A percentile compares a stretch with the other conserved stretches of the same genome.
These are phyloP conservation scores for Adineta ricciae DNA, from an alignment of 2,888 invertebrate genomes.

Conservation along the genomic window DNA sequence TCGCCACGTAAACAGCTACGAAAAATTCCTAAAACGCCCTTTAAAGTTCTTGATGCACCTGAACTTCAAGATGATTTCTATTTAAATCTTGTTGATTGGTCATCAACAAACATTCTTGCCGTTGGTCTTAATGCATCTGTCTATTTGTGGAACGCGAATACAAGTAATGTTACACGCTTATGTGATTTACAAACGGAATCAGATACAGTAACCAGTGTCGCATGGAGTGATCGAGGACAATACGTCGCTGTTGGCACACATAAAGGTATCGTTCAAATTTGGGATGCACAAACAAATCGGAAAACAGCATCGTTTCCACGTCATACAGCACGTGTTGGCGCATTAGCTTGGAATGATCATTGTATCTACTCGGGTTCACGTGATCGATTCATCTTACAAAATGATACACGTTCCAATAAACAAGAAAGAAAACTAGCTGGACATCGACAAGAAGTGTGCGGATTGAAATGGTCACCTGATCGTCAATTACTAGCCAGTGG, in stretches of 20 bases:
- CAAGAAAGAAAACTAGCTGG: constrained; percentile 55
- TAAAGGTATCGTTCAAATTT: constrained; percentile 73
- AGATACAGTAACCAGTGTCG: constrained; percentile 91
- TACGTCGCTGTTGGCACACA: constrained; percentile 93
- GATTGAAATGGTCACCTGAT: constrained; percentile 95
- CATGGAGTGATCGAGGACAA: constrained; percentile 94
- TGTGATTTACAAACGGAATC: constrained; percentile 80
- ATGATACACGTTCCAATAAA: constrained; percentile 67
- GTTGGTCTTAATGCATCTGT: constrained; percentile 95
- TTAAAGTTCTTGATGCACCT: constrained; percentile 89
- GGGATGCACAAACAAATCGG: constrained; percentile 89
- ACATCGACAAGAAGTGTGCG: constrained; percentile 89
- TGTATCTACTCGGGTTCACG: constrained; percentile 85
- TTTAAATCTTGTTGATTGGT: constrained; percentile 97
- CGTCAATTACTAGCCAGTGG: constrained; percentile 92
- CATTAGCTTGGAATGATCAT: constrained; percentile 93
- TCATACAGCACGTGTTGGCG: constrained; percentile 70
- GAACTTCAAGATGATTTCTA: constrained; percentile 98
- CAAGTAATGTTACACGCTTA: constrained; percentile 83
- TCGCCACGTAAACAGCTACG: constrained; percentile 72
- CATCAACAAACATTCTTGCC: constrained; percentile 90
- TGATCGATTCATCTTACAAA: constrained; percentile 79
- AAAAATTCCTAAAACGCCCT: constrained; percentile 94
- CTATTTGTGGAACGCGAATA: constrained; percentile 96
- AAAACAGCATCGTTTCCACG: constrained; percentile 80